A percentile compares a stretch with the other conserved stretches of the same genome.
Evolutionary conservation across 1,140 invertebrate species (phyloP).

Genomic region (Drosophila navojoa): DNA sequence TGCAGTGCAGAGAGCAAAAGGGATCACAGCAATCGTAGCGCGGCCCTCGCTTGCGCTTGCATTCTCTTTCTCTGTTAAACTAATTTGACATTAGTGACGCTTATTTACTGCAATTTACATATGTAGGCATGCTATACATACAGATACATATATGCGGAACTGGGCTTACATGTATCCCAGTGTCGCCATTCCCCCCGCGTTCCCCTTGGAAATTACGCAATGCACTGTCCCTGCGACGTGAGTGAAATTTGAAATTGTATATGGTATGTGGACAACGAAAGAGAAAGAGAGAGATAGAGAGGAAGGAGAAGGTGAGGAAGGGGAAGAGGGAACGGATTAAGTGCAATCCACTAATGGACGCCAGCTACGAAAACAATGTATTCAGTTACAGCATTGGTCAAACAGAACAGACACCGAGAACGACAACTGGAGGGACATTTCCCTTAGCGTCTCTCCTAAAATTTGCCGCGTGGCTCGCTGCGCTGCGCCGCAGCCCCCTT

Average conservation of each 20-base stretch:
- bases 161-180: constrained; percentile 25
- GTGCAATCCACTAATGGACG: constrained; percentile 58
- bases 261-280: constrained; percentile 27
- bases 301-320: not conserved
- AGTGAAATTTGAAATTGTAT: constrained; percentile 74
- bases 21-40: constrained; percentile 2
- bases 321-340: constrained; percentile 56
- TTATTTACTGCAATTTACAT: constrained; percentile 64
- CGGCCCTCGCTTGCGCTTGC: not conserved
- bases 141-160: constrained; percentile 22
- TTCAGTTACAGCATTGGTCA: constrained; percentile 64
- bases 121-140: constrained; percentile 14
- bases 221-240: constrained; percentile 42
- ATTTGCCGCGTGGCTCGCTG: constrained; percentile 3
- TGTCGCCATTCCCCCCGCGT: not conserved
- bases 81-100: constrained; percentile 68
- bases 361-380: constrained; percentile 43
- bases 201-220: constrained; percentile 65
- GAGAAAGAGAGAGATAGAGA: too few relatives aligned
- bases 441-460: not conserved
- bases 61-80: constrained; percentile 11
- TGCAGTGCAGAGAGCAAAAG: not conserved
- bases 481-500: constrained; percentile 1
- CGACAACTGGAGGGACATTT: constrained; percentile 9
- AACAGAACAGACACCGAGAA: constrained; percentile 46